phyloP scores from a whole-genome alignment of 1,140 invertebrate species.

The Zaprionus ghesquierei region DNA sequence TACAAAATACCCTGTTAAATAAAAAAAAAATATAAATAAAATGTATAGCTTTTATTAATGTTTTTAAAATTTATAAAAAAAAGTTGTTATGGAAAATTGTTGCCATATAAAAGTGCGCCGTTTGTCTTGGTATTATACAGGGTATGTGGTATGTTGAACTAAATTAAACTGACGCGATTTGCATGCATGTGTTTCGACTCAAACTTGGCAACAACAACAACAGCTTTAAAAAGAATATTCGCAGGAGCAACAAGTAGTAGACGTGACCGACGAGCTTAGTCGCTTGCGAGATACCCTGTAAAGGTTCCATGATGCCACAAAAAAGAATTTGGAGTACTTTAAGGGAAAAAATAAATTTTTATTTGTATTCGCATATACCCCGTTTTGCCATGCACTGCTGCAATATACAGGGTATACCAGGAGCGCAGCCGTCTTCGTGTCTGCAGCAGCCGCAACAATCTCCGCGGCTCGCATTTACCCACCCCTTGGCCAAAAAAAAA shows the following conservation, averaged over 20 bases:
- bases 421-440: not conserved
- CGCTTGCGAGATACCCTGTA: not conserved
- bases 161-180: constrained; percentile 33
- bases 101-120: no score
- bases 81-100: no score
- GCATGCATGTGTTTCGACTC: constrained; percentile 39
- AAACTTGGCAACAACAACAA: constrained; percentile 43
- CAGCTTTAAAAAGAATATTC: not conserved
- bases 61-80: no score
- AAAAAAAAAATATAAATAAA: no score
- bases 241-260: not conserved
- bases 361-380: no score
- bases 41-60: no score
- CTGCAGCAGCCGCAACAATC: not conserved
- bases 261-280: not conserved
- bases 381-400: not conserved
- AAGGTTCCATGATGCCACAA: no score
- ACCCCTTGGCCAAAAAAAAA: constrained; percentile 21
- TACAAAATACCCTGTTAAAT: not conserved
- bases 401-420: not conserved
- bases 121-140: not conserved
- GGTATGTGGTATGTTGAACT: constrained; percentile 19
- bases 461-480: constrained; percentile 9
- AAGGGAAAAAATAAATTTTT: no score
- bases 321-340: no score